Evolutionary conservation across 2,113 vertebrate species (phyloP).

Genomic region (Patagioenas fasciata): DNA sequence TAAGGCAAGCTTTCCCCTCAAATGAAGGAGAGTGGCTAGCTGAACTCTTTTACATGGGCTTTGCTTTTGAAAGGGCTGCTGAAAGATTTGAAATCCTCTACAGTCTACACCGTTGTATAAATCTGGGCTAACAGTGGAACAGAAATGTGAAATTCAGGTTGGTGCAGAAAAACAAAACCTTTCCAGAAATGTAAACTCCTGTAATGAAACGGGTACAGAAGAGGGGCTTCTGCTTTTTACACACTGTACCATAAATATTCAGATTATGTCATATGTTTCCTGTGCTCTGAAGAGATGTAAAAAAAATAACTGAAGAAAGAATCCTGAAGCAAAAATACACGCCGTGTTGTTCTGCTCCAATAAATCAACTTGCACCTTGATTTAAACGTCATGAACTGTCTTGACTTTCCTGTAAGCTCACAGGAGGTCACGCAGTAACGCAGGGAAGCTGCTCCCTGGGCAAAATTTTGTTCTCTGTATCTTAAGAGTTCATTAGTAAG

Average conservation of each 20-base stretch:
- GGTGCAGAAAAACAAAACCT: neutral
- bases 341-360: neutral
- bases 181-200: constrained; percentile 16
- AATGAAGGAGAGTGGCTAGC: constrained; percentile 71
- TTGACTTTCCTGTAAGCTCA: neutral
- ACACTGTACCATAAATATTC: constrained; percentile 45
- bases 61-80: constrained; percentile 43
- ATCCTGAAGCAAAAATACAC: neutral
- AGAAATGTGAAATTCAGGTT: neutral
- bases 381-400: neutral
- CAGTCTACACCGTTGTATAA: neutral
- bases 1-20: constrained; percentile 77
- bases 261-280: constrained; percentile 51
- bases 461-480: neutral
- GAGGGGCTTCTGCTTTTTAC: constrained; percentile 36
- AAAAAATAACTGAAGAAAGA: neutral
- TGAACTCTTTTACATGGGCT: constrained; percentile 60
- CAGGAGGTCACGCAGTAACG: neutral
- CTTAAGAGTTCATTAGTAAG: neutral
- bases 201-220: constrained; percentile 34
- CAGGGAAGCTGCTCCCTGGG: neutral
- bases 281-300: constrained; percentile 2
- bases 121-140: neutral
- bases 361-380: neutral
- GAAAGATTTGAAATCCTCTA: neutral